Evolutionary conservation across 2,113 vertebrate genomes (phyloP).

Genomic region (Megalops atlanticus): DNA sequence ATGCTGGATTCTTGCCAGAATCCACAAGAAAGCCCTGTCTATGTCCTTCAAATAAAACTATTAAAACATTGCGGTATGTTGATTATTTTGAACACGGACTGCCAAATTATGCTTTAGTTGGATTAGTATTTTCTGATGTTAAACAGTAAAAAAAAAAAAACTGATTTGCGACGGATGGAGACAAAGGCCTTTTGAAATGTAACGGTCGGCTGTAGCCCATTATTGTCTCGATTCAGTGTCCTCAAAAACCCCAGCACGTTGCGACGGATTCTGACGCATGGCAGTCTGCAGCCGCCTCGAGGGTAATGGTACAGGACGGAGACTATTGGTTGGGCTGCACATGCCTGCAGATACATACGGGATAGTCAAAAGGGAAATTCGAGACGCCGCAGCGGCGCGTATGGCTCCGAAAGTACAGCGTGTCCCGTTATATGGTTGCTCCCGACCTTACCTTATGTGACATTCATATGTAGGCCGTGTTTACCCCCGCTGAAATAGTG

Average conservation of each 20-base stretch:
- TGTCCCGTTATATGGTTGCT: background rate
- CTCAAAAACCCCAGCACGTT: background rate
- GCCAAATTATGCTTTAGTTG: background rate
- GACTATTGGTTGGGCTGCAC: background rate
- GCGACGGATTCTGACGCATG: constrained; percentile 8
- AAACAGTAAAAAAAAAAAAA: background rate
- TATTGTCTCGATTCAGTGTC: background rate
- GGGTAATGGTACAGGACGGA: background rate
- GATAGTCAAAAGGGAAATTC: background rate
- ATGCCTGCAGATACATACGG: background rate
- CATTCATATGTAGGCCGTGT: background rate
- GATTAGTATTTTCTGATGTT: background rate
- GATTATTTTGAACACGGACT: background rate
- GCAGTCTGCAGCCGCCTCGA: background rate
- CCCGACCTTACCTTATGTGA: no score
- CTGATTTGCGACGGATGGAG: background rate
- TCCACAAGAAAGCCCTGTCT: no score
- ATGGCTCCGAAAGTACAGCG: background rate
- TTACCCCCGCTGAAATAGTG: background rate
- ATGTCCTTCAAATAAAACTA: no score
- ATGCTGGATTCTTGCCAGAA: no score
- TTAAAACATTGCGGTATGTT: no score
- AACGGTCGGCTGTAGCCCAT: background rate
- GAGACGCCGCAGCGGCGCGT: background rate
- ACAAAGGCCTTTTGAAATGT: background rate